Conservation (phyloP, 2,113 vertebrate genomes). For the mouse (Mus musculus) region DNA sequence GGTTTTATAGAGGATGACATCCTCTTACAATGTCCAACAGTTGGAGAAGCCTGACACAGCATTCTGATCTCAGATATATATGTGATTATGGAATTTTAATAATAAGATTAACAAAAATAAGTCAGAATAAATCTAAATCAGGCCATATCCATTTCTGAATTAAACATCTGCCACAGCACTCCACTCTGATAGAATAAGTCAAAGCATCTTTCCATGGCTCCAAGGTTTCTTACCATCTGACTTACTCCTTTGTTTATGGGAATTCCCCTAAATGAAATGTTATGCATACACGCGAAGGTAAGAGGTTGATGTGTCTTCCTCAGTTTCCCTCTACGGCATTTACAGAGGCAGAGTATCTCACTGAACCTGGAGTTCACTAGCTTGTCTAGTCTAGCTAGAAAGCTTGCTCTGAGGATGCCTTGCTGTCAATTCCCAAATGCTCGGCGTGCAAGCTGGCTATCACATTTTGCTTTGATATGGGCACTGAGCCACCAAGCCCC, state of each 20-base stretch:
- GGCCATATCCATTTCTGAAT: background rate
- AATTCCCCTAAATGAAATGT: background rate
- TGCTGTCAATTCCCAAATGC: background rate
- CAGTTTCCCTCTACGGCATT: background rate
- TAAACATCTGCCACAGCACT: background rate
- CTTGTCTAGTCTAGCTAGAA: background rate
- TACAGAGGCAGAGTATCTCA: too few species aligned
- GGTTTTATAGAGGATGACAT: background rate
- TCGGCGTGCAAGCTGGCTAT: too few species aligned
- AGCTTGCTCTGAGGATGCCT: background rate
- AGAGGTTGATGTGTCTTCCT: background rate
- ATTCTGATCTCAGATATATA: background rate
- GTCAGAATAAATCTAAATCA: background rate
- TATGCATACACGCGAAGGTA: background rate
- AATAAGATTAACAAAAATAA: background rate
- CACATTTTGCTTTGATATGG: background rate
- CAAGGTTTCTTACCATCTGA: background rate
- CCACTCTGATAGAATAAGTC: background rate
- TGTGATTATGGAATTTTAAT: background rate
- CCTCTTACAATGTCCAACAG: background rate
- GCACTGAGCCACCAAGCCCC: background rate
- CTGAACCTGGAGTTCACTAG: background rate
- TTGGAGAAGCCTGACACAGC: background rate
- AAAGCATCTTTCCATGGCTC: too few species aligned
- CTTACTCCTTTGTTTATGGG: background rate